Conservation (phyloP, 2,797 vertebrate species). For the Platalea minor region DNA sequence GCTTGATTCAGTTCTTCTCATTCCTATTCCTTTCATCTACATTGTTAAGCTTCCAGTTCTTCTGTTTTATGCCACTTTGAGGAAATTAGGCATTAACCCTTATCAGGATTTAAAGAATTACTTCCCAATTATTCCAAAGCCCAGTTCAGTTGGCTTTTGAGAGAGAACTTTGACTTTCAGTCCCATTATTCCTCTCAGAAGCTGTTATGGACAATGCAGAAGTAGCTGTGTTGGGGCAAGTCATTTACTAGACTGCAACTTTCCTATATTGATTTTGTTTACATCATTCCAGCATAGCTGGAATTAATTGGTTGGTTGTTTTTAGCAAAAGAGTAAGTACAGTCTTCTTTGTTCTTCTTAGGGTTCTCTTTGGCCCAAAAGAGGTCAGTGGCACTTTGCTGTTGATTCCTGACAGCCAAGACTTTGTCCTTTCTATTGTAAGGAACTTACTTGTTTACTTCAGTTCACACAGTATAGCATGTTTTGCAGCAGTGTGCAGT, state of each 20-base stretch:
- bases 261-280: neutral
- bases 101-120: neutral
- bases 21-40: neutral
- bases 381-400: neutral
- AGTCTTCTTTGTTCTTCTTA: neutral
- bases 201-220: neutral
- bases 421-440: neutral
- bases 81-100: neutral
- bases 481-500: neutral
- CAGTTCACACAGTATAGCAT: fast-evolving
- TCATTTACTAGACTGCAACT: neutral
- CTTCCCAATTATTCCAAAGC: neutral
- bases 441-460: neutral
- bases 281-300: neutral
- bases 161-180: neutral
- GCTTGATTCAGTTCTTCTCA: neutral
- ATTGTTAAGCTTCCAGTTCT: neutral
- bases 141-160: neutral
- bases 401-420: neutral
- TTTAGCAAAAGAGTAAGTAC: neutral
- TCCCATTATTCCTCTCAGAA: neutral
- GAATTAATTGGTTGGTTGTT: neutral
- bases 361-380: neutral
- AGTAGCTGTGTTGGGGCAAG: neutral
- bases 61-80: neutral